Evolutionary conservation across 2,113 vertebrate genomes (phyloP).

Genomic region (Pitta sordida): DNA sequence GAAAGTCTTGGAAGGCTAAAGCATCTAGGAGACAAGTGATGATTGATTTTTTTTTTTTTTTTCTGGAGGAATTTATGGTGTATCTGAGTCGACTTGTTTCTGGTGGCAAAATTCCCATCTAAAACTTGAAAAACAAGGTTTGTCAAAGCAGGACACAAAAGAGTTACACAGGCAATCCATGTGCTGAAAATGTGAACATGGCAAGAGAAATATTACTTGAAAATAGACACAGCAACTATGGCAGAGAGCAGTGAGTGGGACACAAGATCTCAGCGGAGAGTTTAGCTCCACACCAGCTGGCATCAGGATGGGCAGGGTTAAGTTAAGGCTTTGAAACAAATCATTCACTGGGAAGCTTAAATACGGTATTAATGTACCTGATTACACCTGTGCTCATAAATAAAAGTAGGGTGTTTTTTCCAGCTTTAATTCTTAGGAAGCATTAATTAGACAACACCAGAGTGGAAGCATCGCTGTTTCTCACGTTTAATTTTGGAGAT

Average conservation of each 20-base stretch:
- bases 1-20: not conserved
- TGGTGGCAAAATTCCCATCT: not conserved
- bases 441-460: slow-evolving; percentile 9
- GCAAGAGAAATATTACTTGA: not conserved
- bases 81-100: not conserved
- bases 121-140: not conserved
- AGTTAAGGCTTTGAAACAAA: not conserved
- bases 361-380: not conserved
- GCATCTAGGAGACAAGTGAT: not conserved
- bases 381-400: not conserved
- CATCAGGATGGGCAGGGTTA: not conserved
- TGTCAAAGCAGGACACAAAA: not conserved
- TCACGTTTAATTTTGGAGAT: not conserved
- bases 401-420: not conserved
- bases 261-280: rapidly evolving
- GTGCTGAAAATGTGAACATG: not conserved
- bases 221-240: not conserved
- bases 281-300: not conserved
- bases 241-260: not conserved
- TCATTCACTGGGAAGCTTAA: not conserved
- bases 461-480: not conserved
- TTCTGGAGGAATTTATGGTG: not conserved
- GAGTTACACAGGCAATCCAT: rapidly evolving
- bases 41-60: slow-evolving; percentile 7
- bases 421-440: slow-evolving; percentile 3